Evolutionary conservation across 2,113 vertebrate genomes (phyloP).

Genomic region (Dermatemys mawii): DNA sequence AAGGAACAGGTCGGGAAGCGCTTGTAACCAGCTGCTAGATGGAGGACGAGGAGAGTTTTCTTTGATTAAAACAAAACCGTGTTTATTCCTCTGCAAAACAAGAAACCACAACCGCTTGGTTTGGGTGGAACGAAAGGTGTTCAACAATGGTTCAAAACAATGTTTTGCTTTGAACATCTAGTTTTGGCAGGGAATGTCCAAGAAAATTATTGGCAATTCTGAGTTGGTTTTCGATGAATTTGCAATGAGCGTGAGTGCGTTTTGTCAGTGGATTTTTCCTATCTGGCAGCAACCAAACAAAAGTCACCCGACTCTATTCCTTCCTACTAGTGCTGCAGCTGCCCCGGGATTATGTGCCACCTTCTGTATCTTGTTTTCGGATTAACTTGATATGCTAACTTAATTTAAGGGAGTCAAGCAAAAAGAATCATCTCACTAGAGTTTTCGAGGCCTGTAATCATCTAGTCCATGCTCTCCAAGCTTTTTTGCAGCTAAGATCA

Average conservation of each 20-base stretch:
- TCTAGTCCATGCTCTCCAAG: neutral
- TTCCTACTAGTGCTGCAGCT: neutral
- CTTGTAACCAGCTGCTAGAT: neutral
- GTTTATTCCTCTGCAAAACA: neutral
- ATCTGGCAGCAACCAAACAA: neutral
- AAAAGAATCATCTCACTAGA: neutral
- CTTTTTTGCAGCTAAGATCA: too few relatives aligned
- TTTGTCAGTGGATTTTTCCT: neutral
- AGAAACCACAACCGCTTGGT: neutral
- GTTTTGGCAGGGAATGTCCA: neutral
- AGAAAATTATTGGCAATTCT: neutral
- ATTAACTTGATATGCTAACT: neutral
- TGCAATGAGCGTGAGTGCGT: neutral
- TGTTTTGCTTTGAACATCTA: neutral
- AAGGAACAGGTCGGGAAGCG: neutral
- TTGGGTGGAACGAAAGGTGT: neutral
- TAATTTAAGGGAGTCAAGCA: neutral
- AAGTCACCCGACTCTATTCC: neutral
- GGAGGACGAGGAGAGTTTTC: too few relatives aligned
- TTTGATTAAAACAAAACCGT: neutral
- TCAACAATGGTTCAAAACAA: neutral
- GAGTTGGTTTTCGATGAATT: neutral
- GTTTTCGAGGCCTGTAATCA: neutral
- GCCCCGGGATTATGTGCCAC: neutral
- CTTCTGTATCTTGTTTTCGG: neutral